Evolutionary conservation across 1,140 invertebrate genomes (phyloP), one percentile per base, ranked within the genome.

Genomic region (Drosophila subpulchrella): DNA sequence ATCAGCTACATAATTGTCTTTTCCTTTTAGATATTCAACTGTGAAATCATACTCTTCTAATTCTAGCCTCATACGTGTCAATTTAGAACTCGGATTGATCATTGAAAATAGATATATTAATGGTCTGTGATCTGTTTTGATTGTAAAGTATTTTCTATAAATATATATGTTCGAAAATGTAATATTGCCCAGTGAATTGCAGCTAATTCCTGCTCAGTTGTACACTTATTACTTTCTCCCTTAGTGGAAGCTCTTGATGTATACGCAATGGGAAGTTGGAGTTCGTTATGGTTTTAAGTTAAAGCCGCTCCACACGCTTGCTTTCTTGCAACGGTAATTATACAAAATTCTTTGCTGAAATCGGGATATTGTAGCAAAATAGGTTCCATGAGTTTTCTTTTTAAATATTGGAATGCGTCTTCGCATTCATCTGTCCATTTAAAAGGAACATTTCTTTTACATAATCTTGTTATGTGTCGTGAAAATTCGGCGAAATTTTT

Each of bases 41-140:
- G 38, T 48, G 47, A 68, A 81, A 38, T 93, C 66, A 71, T 93
- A 94, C 53, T 89, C 78, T 34, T 67, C 54, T 24, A 84, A 48
- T 38, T 82, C 65, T 6, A 82, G 51, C 20, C 67, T 44, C 51
- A 74, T 32, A 32, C 30, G 6, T 32, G 30, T 32, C 30, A 32
- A 6, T 32, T 32, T 32, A 32, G 30, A 32, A 32, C 6, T 32
- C 6, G 30, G 30, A 32, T 32, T 32, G 30, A 32, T 32, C 30
- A 32, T 32, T 32, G 1, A 32, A 7, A 32, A 7, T 7, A 32
- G 30, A 7, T 32, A 7, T 32, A 6, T 32, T 32, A 32, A 32
- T 7, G 30, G 6, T 32, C 30, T 32, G 27, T 63, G 12, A 15
- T 42, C 41, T 42, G n/a, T 42, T 42, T 42, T 42, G 5, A 15